Evolutionary conservation across 2,888 invertebrate genomes (phyloP), one percentile per base, ranked within the genome.

Genomic region (Idaea aversata): DNA sequence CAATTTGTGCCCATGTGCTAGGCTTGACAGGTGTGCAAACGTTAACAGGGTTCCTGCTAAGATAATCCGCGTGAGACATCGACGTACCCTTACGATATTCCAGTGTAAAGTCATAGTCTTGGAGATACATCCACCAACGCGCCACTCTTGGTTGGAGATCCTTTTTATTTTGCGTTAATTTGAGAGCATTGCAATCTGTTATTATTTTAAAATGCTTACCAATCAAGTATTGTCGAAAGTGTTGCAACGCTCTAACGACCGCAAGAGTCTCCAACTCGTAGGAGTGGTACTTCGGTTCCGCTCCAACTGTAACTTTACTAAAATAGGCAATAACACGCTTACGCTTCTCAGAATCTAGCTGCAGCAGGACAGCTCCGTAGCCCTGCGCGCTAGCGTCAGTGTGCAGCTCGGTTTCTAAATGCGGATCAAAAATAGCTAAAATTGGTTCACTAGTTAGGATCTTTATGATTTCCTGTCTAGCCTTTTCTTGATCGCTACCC

Each of bases 151-250:
- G 74, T 0, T 75, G 34, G 0, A 78, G 57, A 34, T 78, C 77
- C 57, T 74, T 75, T 61, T 78, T 78, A 0, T 35, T 62, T 59
- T 75, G 65, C 0, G 77, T 77, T 0, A 67, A 4, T 66, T 78
- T 77, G 1, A 78, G 63, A 0, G 77, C 63, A 62, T 77, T 80
- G 34, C 80, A 80, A 25, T 80, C 77, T 0, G 76, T 77, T 0
- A 78, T 68, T 7, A 78, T 64, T 63, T 62, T 76, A 57, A 79
- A 77, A 0, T 57, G 4, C 0, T 68, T 63, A 1, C 77, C 76
- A 0, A 76, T 25, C 0, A 79, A 15, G 57, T 76, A 77, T 5
- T 75, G 74, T 0, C 77, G 35, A 57, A 78, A 78, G 58, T 77
- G 60, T 60, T 73, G 72, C 3, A 77, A 34, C 0, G 75, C 74